Base-by-base conservation (phyloP, 1,140 invertebrate species). In the Camponotus vicinus region DNA sequence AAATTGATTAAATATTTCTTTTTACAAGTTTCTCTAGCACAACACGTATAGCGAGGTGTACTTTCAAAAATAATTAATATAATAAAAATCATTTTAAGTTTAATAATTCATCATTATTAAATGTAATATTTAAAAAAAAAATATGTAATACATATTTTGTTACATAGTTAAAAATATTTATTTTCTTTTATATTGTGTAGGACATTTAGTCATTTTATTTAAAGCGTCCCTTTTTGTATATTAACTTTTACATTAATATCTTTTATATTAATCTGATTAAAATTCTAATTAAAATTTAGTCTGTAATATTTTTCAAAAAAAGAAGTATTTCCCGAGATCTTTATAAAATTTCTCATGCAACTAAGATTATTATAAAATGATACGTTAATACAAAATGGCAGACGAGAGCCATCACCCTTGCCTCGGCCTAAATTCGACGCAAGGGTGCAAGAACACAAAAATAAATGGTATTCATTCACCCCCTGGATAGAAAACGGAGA, bases 401-500 rank as follows among this genome's bases (percentile, higher is more conserved):
- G 59, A 88, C 79, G 55, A 69, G 77, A 69, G 77, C 34, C 86
- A 45, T 59, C n/a, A 57, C 52, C 42, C 55, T 69, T 3, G 40
- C 57, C 37, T 32, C 64, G 15, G 15, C 18, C 37, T 45, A 79
- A 87, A 85, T 59, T 67, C 69, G 86, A 84, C 64, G 55, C 76
- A 73, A 79, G 80, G 66, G 59, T 78, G 67, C 83, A 86, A 89
- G 92, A 90, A 90, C 86, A 90, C 86, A 90, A 93, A 91, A 90
- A 90, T 91, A 91, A 89, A 85, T 89, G 80, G 82, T 83, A 88
- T 87, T 86, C 87, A 59, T 87, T 91, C 89, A 57, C 71, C 86
- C 89, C 61, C 77, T n/a, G 45, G 67, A 57, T 32, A 49, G 78
- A 70, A 84, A 87, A 70, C 57, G 69, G 71, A 87, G 86, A 79